Evolutionary conservation across 1,140 invertebrate genomes (phyloP).

Genomic region (Triops cancriformis): DNA sequence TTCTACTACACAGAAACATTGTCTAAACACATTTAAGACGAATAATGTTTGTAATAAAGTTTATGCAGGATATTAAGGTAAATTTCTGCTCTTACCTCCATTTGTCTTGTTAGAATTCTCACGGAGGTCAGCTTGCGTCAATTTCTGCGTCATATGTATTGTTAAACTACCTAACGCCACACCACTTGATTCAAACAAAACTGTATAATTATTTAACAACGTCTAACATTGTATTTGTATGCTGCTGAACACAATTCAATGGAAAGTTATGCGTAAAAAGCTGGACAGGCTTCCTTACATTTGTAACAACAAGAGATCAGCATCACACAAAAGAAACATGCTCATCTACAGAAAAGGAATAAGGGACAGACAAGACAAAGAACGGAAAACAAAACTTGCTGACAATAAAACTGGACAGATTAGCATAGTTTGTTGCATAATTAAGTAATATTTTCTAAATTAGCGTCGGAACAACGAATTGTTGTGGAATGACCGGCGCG

Average conservation of each 20-base stretch:
- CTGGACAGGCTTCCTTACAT: not conserved
- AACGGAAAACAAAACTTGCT: not conserved
- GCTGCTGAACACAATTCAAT: not conserved
- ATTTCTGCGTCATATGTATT: no score
- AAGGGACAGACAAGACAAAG: not conserved
- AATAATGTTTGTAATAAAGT: no score
- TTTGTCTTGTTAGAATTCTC: no score
- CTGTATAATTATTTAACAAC: no score
- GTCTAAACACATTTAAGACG: no score
- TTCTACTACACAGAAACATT: no score
- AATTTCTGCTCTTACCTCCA: no score
- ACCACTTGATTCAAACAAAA: no score
- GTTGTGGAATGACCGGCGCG: not conserved
- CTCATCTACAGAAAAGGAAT: no score
- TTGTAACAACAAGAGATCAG: not conserved
- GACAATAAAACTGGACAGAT: not conserved
- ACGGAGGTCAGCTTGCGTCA: no score
- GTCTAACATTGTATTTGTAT: not conserved
- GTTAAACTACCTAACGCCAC: no score
- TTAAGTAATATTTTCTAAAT: not conserved
- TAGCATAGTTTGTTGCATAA: slow-evolving; percentile 3
- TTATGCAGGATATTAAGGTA: no score
- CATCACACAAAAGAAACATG: not conserved
- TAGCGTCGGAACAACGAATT: not conserved
- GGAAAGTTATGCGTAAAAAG: not conserved